Conservation (phyloP, 1,140 invertebrate genomes). For the Lerema accius region DNA sequence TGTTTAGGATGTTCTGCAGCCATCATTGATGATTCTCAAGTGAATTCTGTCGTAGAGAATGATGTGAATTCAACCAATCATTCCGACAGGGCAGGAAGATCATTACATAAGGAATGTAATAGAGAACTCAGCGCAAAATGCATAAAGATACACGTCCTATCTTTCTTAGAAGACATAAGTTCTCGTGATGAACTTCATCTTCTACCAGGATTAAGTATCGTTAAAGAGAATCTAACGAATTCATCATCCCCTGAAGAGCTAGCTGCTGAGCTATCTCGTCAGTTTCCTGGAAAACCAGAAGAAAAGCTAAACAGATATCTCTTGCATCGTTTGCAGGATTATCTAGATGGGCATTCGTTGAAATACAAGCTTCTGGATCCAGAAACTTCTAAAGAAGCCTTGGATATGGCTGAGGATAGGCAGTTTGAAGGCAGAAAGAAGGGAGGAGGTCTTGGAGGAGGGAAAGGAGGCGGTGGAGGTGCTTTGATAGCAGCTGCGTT, state of each 20-base stretch:
- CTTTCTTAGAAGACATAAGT: constrained; percentile 87
- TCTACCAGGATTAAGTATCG: constrained; percentile 87
- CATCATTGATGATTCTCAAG: constrained; percentile 41
- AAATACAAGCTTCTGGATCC: constrained; percentile 88
- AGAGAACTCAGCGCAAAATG: constrained; percentile 85
- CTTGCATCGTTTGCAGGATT: constrained; percentile 83
- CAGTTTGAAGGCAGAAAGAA: constrained; percentile 63
- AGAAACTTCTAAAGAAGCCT: constrained; percentile 80
- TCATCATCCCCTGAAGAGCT: constrained; percentile 86
- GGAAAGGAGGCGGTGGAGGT: constrained; percentile 83
- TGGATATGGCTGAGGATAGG: constrained; percentile 66
- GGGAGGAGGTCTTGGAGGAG: constrained; percentile 73
- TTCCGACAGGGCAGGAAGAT: constrained; percentile 58
- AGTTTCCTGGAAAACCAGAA: constrained; percentile 89
- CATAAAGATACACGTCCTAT: constrained; percentile 89
- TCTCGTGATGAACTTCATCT: constrained; percentile 69
- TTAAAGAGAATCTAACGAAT: constrained; percentile 85
- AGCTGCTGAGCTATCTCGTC: constrained; percentile 87
- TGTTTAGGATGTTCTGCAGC: constrained; percentile 34
- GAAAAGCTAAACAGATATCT: constrained; percentile 88
- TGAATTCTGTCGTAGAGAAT: constrained; percentile 43
- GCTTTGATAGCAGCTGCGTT: constrained; percentile 83
- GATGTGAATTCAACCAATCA: constrained; percentile 47
- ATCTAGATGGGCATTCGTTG: constrained; percentile 88
- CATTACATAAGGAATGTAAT: constrained; percentile 69